These are phyloP conservation scores for Adela reaumurella DNA, from an alignment of 2,888 invertebrate species.

Conservation along the genomic window DNA sequence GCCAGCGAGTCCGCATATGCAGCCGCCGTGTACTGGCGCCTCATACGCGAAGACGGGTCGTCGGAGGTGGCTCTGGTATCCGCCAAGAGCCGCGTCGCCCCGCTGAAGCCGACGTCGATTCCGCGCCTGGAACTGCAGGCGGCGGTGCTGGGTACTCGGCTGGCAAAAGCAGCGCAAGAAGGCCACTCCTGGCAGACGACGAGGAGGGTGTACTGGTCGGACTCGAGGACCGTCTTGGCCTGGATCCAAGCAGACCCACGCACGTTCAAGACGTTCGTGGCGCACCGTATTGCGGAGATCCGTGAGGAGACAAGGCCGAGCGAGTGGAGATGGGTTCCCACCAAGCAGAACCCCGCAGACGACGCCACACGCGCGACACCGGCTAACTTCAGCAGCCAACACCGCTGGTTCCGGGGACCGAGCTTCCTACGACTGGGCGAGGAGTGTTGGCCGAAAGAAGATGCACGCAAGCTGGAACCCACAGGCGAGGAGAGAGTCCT, in stretches of 20 bases:
- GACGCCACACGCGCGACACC: conserved; percentile 5
- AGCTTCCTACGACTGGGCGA: conserved; percentile 5
- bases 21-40: conserved; percentile 13
- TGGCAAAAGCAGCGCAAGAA: neutral
- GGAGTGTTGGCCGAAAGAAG: conserved; percentile 2
- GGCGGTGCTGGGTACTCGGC: conserved; percentile 6
- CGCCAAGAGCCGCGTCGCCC: conserved; percentile 9
- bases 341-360: conserved; percentile 8
- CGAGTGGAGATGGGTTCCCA: conserved; percentile 9
- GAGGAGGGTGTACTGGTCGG: conserved; percentile 9
- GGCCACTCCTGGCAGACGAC: neutral
- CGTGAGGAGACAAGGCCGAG: conserved; percentile 6
- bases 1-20: conserved; percentile 14
- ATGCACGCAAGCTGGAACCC: conserved; percentile 1
- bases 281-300: conserved; percentile 13
- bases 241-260: conserved; percentile 12
- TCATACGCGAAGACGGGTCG: conserved; percentile 5
- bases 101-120: conserved; percentile 7
- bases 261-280: conserved; percentile 8
- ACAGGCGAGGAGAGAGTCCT: neutral
- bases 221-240: conserved; percentile 11
- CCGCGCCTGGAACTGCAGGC: conserved; percentile 11
- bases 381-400: neutral
- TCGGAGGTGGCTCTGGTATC: conserved; percentile 11
- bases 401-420: conserved; percentile 7